phyloP scores from a whole-genome alignment of 2,113 vertebrate genomes.

The cat (Felis catus) region DNA sequence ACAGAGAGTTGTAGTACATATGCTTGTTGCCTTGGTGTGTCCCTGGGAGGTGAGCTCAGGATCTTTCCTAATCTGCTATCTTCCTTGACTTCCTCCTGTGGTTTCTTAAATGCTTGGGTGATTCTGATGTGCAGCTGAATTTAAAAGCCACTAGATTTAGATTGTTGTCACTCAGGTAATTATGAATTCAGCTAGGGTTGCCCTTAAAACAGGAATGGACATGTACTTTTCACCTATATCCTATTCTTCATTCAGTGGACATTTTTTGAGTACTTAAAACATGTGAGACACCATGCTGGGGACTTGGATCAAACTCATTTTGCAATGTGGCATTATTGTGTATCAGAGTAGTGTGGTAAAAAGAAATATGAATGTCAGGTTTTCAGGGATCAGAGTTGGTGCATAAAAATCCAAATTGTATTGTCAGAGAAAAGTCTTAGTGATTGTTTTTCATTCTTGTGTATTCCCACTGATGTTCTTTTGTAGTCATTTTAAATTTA shows the following conservation, averaged over 20 bases:
- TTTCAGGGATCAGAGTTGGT: neutral
- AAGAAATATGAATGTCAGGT: neutral
- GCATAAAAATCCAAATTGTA: neutral
- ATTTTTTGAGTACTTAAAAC: neutral
- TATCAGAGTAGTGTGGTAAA: neutral
- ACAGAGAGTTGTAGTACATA: neutral
- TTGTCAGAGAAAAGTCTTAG: neutral
- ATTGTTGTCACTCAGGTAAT: neutral
- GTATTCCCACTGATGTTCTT: neutral
- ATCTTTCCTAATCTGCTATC: neutral
- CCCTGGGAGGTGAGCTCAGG: neutral
- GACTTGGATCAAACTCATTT: neutral
- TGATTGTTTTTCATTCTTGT: neutral
- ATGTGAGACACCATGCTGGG: neutral
- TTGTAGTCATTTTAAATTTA: neutral
- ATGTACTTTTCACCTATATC: neutral
- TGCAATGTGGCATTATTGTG: neutral
- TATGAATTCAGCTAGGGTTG: neutral
- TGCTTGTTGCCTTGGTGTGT: neutral
- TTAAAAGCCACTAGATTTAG: neutral
- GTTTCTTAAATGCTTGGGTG: neutral
- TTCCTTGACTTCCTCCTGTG: neutral
- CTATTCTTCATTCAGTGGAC: neutral
- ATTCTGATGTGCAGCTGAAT: neutral
- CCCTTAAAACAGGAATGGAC: neutral